Evolutionary conservation across 1,140 invertebrate species (phyloP), one percentile per base, ranked within the genome.

Genomic region (Pemphigus obesinymphae): DNA sequence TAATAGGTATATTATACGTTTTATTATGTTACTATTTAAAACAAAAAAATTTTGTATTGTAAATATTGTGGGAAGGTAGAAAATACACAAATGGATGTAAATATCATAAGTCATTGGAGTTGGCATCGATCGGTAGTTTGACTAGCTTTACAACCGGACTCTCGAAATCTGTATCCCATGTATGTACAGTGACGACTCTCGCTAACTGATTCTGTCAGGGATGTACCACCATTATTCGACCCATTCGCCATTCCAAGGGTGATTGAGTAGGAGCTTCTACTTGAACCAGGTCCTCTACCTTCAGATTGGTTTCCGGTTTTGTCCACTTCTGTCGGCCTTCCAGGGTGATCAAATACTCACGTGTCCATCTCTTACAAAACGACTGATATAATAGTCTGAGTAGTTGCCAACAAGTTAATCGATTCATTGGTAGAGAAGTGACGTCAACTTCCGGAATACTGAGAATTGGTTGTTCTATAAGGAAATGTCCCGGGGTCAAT

Each of bases 351-450:
- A 83, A 43, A 75, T 83, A 82, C 43, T 83, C 83, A 0, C 26
- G 17, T n/a, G 20, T 15, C 82, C 82, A 83, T 66, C 81, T 5
- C n/a, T 73, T 82, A 80, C 83, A 83, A 68, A 83, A 83, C 20
- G 34, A 82, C 40, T 85, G 83, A 26, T 68, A 26, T 17, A 85
- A 43, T 29, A 73, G 43, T 78, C 85, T 83, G n/a, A 85, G 17
- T 6, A 80, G 55, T 82, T 86, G 84, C 83, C 82, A 85, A 15
- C 83, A 11, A 7, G 81, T 82, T 17, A 85, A 70, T 26, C 84
- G 83, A 82, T 85, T 84, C 2, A 82, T 55, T 31, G 76, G 80
- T 15, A 81, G 63, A 15, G 83, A 82, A 15, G 26, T 10, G 48
- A 70, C n/a, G 45, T 82, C 45, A n/a, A 53, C 61, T 53, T 84